Percentiles rank a stretch among this genome's conserved stretches.
Conservation (phyloP, 2,113 vertebrate species). For the Ctenodactylus gundi region DNA sequence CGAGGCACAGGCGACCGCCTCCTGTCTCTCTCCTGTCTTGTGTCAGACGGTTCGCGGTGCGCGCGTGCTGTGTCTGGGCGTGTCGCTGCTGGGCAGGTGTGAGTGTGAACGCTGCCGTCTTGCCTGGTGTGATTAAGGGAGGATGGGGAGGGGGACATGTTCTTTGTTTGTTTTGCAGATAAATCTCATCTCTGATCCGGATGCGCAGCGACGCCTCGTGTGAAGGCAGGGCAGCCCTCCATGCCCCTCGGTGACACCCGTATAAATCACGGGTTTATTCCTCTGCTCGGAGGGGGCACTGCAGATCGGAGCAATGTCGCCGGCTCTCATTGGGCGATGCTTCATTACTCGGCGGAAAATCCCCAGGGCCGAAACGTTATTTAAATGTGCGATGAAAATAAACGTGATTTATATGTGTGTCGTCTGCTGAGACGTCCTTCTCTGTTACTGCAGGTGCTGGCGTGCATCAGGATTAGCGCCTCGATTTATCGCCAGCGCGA, state of each 20-base stretch:
- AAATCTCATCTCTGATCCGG: slow-evolving; percentile 70
- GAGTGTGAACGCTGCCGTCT: background rate
- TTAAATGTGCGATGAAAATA: slow-evolving; percentile 83
- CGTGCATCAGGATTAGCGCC: slow-evolving; percentile 57
- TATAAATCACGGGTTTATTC: slow-evolving; percentile 79
- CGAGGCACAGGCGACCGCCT: background rate
- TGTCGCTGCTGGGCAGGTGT: background rate
- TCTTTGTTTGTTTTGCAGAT: slow-evolving; percentile 77
- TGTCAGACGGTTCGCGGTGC: background rate
- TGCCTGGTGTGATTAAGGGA: slow-evolving; percentile 51
- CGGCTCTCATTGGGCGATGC: slow-evolving; percentile 70
- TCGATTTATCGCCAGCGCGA: slow-evolving; percentile 75
- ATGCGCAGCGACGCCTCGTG: slow-evolving; percentile 25
- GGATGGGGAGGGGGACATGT: background rate
- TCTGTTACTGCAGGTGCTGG: slow-evolving; percentile 55
- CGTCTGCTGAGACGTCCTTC: slow-evolving; percentile 50
- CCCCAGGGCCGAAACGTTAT: slow-evolving; percentile 79
- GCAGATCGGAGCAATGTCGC: slow-evolving; percentile 68
- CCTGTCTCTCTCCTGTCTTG: background rate
- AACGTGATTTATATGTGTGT: slow-evolving; percentile 81
- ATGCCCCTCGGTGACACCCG: background rate
- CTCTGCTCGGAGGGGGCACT: slow-evolving; percentile 35
- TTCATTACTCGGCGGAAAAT: slow-evolving; percentile 80
- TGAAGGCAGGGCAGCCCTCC: slow-evolving; percentile 54
- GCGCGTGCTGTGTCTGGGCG: fast-evolving